Evolutionary conservation across 2,888 invertebrate species (phyloP).

Genomic region (Slavum lentiscoides): DNA sequence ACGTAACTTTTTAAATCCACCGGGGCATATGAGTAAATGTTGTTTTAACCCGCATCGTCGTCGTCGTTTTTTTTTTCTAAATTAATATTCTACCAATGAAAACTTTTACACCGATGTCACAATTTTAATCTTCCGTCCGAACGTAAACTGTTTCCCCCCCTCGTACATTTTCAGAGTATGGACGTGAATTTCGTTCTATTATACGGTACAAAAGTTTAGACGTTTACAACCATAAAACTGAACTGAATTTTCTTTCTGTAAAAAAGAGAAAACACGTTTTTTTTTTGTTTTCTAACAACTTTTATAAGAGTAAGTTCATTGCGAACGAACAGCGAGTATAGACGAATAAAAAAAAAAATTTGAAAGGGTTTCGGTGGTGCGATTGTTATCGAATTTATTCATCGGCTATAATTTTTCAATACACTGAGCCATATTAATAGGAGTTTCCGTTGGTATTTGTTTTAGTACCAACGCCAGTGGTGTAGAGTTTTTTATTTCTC

Average conservation of each 20-base stretch:
- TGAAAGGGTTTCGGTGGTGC: background rate
- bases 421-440: background rate
- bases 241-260: conserved; percentile 28
- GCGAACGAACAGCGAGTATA: background rate
- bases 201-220: conserved; percentile 30
- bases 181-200: conserved; percentile 6
- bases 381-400: conserved; percentile 18
- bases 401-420: background rate
- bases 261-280: conserved; percentile 24
- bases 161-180: background rate
- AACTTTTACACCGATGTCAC: background rate
- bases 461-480: background rate
- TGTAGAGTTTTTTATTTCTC: background rate
- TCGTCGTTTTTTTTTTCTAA: background rate
- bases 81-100: conserved; percentile 7
- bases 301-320: conserved; percentile 7
- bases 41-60: background rate
- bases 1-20: background rate
- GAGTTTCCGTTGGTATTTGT: background rate
- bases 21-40: background rate
- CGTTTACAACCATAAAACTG: conserved; percentile 32
- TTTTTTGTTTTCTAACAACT: conserved; percentile 26
- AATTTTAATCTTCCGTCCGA: background rate
- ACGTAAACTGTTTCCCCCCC: background rate
- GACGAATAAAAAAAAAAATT: background rate